A percentile compares a stretch with the other conserved stretches of the same genome.
These are phyloP conservation scores for Oncorhynchus tshawytscha DNA, from an alignment of 2,113 vertebrate species.

Conservation along the genomic window DNA sequence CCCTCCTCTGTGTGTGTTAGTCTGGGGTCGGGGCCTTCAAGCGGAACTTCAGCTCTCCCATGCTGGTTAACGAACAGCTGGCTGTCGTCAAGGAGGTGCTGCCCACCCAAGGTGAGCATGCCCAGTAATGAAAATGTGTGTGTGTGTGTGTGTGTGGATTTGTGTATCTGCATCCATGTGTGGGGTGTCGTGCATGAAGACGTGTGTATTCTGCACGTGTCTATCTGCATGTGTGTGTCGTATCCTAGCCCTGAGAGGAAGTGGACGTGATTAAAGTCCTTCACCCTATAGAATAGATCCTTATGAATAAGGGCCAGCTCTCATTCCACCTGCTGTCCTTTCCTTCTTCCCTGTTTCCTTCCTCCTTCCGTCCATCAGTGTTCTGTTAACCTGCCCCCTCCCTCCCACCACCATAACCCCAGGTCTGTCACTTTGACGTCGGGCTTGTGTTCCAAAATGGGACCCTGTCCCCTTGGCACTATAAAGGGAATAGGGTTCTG, in stretches of 20 bases:
- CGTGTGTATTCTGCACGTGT: neutral
- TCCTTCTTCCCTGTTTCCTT: neutral
- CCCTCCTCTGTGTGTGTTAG: slow-evolving; percentile 58
- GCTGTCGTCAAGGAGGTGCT: slow-evolving; percentile 76
- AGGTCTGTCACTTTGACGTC: neutral
- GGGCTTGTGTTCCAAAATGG: no score
- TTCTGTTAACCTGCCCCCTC: neutral
- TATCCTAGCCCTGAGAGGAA: neutral
- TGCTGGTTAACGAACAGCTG: slow-evolving; percentile 81
- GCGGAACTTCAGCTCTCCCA: slow-evolving; percentile 88
- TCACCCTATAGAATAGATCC: neutral
- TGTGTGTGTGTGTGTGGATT: slow-evolving; percentile 20
- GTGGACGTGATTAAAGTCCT: neutral
- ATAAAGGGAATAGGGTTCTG: no score
- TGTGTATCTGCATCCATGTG: neutral
- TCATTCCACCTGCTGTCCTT: neutral
- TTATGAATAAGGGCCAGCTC: neutral
- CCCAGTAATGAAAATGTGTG: neutral
- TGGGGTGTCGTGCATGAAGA: neutral
- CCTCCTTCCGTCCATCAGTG: neutral
- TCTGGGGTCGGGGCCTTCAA: slow-evolving; percentile 85
- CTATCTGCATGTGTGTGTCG: neutral
- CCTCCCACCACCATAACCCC: neutral
- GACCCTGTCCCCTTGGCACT: neutral
- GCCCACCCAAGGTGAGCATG: slow-evolving; percentile 67